Evolutionary conservation across 2,888 invertebrate genomes (phyloP), one percentile per base, ranked within the genome.

Genomic region (Oxyscelio sp.): DNA sequence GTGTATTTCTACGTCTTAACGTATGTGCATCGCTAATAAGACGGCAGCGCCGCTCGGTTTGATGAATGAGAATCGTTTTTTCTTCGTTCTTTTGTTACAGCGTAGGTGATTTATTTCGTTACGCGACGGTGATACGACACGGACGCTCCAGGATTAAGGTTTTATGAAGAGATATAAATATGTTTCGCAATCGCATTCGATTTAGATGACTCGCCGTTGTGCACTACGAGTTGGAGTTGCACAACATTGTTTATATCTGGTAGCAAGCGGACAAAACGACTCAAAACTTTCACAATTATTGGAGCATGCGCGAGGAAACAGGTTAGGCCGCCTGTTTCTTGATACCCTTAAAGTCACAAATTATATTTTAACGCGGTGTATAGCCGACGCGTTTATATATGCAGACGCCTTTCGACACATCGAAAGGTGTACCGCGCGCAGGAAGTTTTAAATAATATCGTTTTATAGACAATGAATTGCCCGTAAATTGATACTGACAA

Each of bases 271-370:
- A 68, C 68, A 68, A 68, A 79, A 40, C 71, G 58, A 21, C 40
- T 73, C 38, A 66, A 79, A 80, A 80, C 80, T 80, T 80, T 80
- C 73, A 73, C 80, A 73, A 80, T 80, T 80, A 80, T 56, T 66
- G 56, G 80, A 73, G 71, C 80, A 63, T 80, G 58, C 65, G 80
- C 73, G 66, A 48, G 56, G 24, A 45, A 80, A 66, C 80, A 59
- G 43, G 65, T 66, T 63, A 40, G 38, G 22, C 24, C 45, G 43
- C 40, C 43, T 21, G 21, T 22, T 8, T 38, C 38, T 17, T 19
- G 38, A 50, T 59, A 59, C 71, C 59, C 38, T 58, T 24, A 34
- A 45, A 59, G 75, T 65, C 38, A 56, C 75, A 65, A 75, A 65
- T 75, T 75, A 34, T 13, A 27, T 6, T 50, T 22, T 43, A 43